Conservation (phyloP, 2,888 invertebrate genomes). For the Phymatocera aterrima region DNA sequence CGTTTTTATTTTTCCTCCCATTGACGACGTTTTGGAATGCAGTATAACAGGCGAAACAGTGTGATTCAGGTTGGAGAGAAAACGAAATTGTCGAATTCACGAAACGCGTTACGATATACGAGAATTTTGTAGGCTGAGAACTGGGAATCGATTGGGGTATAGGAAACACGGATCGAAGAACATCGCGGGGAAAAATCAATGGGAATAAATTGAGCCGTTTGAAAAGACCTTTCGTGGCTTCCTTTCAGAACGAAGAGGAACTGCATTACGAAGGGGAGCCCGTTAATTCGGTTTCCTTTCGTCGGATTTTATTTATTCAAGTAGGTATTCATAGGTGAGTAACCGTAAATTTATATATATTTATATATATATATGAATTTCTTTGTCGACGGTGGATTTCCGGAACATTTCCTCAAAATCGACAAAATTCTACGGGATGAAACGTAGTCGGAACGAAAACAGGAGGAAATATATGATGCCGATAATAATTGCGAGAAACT, state of each 20-base stretch:
- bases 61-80: no score
- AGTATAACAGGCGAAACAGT: no score
- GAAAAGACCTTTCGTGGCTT: slow-evolving; percentile 30
- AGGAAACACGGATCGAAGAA: slow-evolving; percentile 7
- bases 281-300: slow-evolving; percentile 19
- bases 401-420: no score
- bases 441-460: no score
- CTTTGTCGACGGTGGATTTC: no score
- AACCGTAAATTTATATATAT: background rate
- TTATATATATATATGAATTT: background rate
- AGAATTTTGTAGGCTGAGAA: background rate
- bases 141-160: background rate
- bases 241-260: background rate
- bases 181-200: slow-evolving; percentile 13
- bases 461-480: no score
- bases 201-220: slow-evolving; percentile 29
- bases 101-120: background rate
- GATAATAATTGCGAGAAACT: no score
- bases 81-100: background rate
- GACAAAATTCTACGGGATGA: no score
- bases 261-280: background rate
- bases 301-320: background rate
- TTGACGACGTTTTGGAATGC: background rate
- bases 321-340: no score
- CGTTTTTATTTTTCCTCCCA: no score